phyloP scores from a whole-genome alignment of 2,797 vertebrate species.

The Falco cherrug region DNA sequence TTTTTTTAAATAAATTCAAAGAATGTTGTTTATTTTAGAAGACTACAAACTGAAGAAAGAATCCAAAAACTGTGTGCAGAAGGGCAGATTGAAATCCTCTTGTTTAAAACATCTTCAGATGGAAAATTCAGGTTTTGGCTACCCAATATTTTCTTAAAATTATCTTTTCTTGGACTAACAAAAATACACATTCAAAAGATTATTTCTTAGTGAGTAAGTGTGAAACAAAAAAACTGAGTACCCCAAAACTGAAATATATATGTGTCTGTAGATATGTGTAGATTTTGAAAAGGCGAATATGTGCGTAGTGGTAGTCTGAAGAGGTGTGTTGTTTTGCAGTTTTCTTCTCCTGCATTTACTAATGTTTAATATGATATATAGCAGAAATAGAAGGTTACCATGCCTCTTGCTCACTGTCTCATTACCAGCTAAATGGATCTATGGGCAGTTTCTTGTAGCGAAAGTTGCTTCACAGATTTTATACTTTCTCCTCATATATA shows the following conservation, averaged over 20 bases:
- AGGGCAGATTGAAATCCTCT: not conserved
- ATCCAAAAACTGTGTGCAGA: not conserved
- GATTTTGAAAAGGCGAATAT: not conserved
- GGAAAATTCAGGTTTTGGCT: not conserved
- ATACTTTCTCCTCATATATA: not conserved
- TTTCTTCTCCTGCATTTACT: not conserved
- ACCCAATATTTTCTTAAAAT: not conserved
- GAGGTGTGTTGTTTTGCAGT: not conserved
- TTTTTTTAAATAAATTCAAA: conserved; percentile 21
- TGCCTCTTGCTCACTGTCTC: not conserved
- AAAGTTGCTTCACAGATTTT: not conserved
- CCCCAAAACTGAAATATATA: not conserved
- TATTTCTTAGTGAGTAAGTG: not conserved
- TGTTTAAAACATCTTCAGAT: not conserved
- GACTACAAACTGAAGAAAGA: conserved; percentile 20
- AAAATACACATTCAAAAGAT: not conserved
- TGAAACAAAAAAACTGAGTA: not conserved
- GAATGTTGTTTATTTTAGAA: conserved; percentile 48
- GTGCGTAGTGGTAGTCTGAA: not conserved
- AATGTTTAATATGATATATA: not conserved
- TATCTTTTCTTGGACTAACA: not conserved
- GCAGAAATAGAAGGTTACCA: not conserved
- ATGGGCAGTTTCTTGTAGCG: not conserved
- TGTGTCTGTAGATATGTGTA: not conserved
- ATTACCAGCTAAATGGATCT: not conserved